Base-by-base conservation (phyloP, 92 coral and sea anemone genomes). In the Zoanthus sociatus region DNA sequence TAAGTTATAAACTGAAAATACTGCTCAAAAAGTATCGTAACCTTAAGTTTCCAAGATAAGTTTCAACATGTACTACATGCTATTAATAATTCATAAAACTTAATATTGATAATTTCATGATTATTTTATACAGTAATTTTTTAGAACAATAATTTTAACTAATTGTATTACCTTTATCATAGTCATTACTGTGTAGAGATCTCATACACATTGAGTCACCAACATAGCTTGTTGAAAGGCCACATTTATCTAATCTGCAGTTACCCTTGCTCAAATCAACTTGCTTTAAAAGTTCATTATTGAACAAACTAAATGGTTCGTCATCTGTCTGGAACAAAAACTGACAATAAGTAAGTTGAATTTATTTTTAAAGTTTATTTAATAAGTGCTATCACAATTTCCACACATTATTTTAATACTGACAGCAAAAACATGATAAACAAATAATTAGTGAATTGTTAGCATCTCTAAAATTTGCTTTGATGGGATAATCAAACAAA, bases 261-360 rank as follows among this genome's bases (percentile, higher is more conserved):
- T 92, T 86, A 18, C 99, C 98, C 88, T 92, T 92, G 68, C 98
- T 92, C 21, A 92, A 84, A 70, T 97, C 96, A 70, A 97, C 77
- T 14, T 91, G 92, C 71, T 92, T 91, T 21, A 97, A 75, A 48
- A 97, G 60, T 50, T 91, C 83, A 47, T 89, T 90, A 72, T 97
- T 97, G 86, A 97, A 97, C 71, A 97, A 77, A 31, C 84, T 46
- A 20, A 94, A 84, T 20, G 83, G 48, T 15, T 94, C 94, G 83
- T 91, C 95, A 33, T 86, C 92, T 83, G 76, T 75, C 94, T 94
- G 76, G 44, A 48, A 75, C n/a, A 20, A 63, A 17, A 9, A 63
- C 69, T 7, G 21, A 4, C 17, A n/a, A 20, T 63, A 63, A 63
- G 32, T 17, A 63, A 17, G 4, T 37, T 37, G 42, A 37, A 37